phyloP scores from a whole-genome alignment of 2,797 vertebrate species.

The Amazonetta brasiliensis region DNA sequence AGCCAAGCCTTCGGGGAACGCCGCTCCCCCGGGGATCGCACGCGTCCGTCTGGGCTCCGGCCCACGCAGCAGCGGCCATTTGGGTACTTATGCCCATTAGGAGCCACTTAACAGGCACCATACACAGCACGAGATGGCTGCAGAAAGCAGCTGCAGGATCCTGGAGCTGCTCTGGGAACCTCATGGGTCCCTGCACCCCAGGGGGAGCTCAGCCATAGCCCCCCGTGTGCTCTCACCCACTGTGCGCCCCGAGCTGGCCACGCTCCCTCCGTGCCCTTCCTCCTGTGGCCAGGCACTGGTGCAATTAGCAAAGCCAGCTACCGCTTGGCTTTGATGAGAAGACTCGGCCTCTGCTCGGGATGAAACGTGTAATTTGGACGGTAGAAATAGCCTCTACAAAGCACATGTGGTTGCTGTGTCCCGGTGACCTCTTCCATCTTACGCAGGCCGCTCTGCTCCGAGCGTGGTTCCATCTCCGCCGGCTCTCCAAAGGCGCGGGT shows the following conservation, averaged over 20 bases:
- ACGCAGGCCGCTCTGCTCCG: background rate
- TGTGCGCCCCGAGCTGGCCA: background rate
- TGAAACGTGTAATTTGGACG: conserved; percentile 62
- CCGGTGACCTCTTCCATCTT: conserved; percentile 21
- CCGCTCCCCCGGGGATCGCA: background rate
- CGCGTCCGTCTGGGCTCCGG: background rate
- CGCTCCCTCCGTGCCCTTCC: accelerated
- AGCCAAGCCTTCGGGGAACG: background rate
- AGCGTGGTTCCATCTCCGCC: background rate
- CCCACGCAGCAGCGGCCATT: background rate
- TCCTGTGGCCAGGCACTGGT: background rate
- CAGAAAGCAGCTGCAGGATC: background rate
- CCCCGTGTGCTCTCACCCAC: background rate
- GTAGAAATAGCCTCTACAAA: conserved; percentile 76
- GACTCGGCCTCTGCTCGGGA: background rate
- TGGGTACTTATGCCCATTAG: background rate
- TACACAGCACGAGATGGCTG: background rate
- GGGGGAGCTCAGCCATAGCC: accelerated
- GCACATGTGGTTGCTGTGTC: conserved; percentile 22
- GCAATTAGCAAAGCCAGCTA: conserved; percentile 48
- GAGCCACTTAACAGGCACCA: conserved; percentile 8
- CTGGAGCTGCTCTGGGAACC: background rate
- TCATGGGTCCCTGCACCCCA: background rate
- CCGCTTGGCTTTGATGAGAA: conserved; percentile 46
- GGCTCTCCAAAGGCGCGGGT: conserved; percentile 14